Base-by-base conservation (phyloP, 2,797 vertebrate species). In the Threskiornis aethiopicus region DNA sequence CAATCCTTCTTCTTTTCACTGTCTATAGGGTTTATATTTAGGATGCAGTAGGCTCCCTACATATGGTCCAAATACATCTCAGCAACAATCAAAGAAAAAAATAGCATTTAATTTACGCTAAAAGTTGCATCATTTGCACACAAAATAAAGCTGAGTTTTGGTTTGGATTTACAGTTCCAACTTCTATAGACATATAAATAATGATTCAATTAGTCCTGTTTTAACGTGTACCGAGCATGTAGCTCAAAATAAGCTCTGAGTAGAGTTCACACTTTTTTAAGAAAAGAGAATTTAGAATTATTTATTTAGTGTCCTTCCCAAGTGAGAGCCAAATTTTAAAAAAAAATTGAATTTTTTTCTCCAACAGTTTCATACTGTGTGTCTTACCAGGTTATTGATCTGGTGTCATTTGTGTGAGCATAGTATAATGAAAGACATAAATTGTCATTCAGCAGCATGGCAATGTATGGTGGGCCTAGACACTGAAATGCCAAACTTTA, bases 11-110 rank as follows among this genome's bases (percentile, higher is more conserved):
- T 71, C 72, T 85, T 82, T 86, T 81, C 71, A 61, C 6, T 59
- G 29, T 61, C 46, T 90, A 25, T 73, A 47, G 31, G 33, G 26
- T 93, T 96, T 97, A 93, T 96, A 97, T 95, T 94, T 95, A 94
- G 94, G 92, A 57, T 91, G 75, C 52, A 46, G 13, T 71, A 80
- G 44, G 31, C 33, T 96, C 31, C 55, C 65, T 82, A 31, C 90
- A 94, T 88, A 87, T 92, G 93, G 89, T 90, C 84, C 2, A 1
- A 92, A 95, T 89, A 85, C 82, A 82, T 41, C 55, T 37, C 61
- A 71, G 41, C 33, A 86, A 52, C 93, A 95, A 90, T 73, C 84
- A 91, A 94, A 96, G n/a, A 51, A 79, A 75, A 94, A 70, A 86
- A 15, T n/a, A 71, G 26, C 16, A 87, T 95, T 85, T 82, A 39